Evolutionary conservation across 2,113 vertebrate species (phyloP), one percentile per base, ranked within the genome.

Genomic region (Carassius gibelio): DNA sequence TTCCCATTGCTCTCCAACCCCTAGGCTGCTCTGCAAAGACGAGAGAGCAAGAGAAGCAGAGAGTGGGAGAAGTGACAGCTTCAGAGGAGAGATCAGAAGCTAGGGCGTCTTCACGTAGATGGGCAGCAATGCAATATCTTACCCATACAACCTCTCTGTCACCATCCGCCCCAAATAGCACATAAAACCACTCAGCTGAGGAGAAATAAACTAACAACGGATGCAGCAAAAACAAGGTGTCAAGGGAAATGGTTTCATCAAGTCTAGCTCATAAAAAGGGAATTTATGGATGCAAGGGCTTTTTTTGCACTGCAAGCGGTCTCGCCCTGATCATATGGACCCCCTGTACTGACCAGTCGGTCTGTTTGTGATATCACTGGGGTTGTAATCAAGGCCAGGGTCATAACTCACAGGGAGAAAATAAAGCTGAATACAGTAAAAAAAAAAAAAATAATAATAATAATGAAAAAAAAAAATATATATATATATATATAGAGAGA

Each of bases 221-320:
- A 87, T 91, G 93, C 92, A 87, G 90, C 88, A 89, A 89, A 89
- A 90, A 90, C 90, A 89, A 89, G 89, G 90, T 91, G 92, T 94
- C 92, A 91, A 89, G 91, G 93, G 92, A 92, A 92, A 94, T 87
- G 77, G 91, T 93, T 93, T 93, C 92, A 94, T 94, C 93, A 93
- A 91, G 88, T 91, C 90, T 71, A 82, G 91, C 91, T 93, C 93
- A 93, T 94, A 94, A 94, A 88, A 93, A 90, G 87, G 88, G 76
- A 85, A 94, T 94, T 94, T 94, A 94, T 87, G 59, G 90, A 87
- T 89, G 90, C 86, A 85, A 76, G 85, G 89, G 87, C 86, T 89
- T 90, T 88, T 59, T 64, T 66, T 61, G 42, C 82, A 50, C 81
- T 19, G 30, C 81, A 34, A 83, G 81, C 68, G 64, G 69, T 82